Evolutionary conservation across 2,888 invertebrate species (phyloP), one percentile per base, ranked within the genome.

Genomic region (Chaitophorus viminalis): DNA sequence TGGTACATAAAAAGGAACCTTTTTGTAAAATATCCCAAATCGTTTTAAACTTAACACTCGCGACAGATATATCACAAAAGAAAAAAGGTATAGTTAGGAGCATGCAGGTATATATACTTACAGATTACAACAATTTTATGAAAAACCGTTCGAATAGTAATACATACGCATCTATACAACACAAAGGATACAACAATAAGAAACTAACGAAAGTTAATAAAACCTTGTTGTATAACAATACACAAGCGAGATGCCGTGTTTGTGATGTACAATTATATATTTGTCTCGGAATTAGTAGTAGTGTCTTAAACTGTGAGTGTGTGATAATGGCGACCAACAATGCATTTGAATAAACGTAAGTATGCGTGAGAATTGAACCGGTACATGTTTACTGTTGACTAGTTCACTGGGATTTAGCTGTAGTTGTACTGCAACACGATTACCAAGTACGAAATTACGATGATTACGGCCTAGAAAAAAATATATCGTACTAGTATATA

Each of bases 341-440:
- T 31, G 70, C 31, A 17, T 70, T 68, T 52, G 83, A 21, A 21
- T 31, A 54, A 36, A 54, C 52, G 52, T 46, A 52, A 60, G 25
- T 25, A 25, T 60, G 25, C 60, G 25, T 60, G 60, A 25, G 60
- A 60, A 60, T 25, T 25, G 60, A 60, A 60, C 60, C 60, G 60
- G 60, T 25, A 60, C 60, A 9, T 25, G 18, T 60, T 60, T 60
- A 60, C 76, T 74, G 25, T 60, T 52, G 33, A 21, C 33, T 54
- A 60, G 25, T 79, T 29, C 29, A 60, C 33, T 70, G 4, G 11
- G 9, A 60, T 84, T 84, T 76, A 89, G 54, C 82, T 89, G 46
- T 89, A 89, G 46, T 86, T 89, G 81, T 89, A 89, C 31, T 89
- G 89, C 78, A 89, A 81, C 14, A 89, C 88, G 33, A 89, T 87